Percentiles rank a stretch among this genome's conserved stretches.
phyloP scores from a whole-genome alignment of 2,797 vertebrate species.

The Schizopygopsis pylzovi region DNA sequence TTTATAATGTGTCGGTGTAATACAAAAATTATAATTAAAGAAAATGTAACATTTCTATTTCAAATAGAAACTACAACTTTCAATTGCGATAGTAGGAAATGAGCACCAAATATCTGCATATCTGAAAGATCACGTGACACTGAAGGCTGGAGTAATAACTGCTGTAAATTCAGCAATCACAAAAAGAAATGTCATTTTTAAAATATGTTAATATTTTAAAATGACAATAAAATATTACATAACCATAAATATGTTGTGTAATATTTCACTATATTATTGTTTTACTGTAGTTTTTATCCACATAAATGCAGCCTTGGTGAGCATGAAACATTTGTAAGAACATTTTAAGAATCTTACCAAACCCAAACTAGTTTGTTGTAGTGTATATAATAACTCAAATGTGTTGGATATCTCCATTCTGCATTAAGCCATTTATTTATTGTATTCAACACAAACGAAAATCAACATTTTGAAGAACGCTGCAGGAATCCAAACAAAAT shows the following conservation, averaged over 20 bases:
- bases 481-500: no score
- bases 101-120: not conserved
- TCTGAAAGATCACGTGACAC: not conserved
- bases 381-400: not conserved
- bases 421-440: not conserved
- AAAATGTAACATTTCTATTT: not conserved
- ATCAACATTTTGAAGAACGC: not conserved
- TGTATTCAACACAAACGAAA: not conserved
- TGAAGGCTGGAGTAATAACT: not conserved
- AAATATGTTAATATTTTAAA: not conserved
- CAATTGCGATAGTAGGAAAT: no score
- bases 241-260: no score
- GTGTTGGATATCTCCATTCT: not conserved
- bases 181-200: not conserved
- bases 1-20: not conserved
- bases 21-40: not conserved
- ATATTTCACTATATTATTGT: not conserved
- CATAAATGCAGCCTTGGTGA: not conserved
- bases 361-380: no score
- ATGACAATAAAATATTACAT: no score
- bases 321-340: no score
- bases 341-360: no score
- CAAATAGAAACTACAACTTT: not conserved
- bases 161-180: no score
- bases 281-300: not conserved